Conservation (phyloP, 2,113 vertebrate species). For the Hyla sarda region DNA sequence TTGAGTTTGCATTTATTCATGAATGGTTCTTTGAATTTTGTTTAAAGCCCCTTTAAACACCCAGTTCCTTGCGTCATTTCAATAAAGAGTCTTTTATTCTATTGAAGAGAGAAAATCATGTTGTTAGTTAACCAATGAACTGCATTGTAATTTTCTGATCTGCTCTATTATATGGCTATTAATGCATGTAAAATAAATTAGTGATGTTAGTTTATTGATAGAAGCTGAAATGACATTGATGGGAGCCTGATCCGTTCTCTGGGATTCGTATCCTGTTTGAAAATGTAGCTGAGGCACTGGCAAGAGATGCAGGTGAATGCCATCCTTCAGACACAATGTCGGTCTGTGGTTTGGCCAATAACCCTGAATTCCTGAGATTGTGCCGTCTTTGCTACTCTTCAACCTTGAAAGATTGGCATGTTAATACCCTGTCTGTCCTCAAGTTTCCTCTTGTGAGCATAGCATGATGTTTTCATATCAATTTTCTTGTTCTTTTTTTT, state of each 20-base stretch:
- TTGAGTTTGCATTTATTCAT: no score
- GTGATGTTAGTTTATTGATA: background rate
- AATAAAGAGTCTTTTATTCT: background rate
- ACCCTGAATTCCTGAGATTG: slow-evolving; percentile 60
- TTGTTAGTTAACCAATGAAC: background rate
- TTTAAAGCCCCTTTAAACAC: background rate
- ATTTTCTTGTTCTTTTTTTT: slow-evolving; percentile 35
- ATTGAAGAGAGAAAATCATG: background rate
- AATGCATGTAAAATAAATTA: background rate
- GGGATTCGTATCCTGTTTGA: background rate
- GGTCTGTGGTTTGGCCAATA: slow-evolving; percentile 56
- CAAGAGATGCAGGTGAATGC: slow-evolving; percentile 53
- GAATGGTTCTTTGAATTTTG: no score
- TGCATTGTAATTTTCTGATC: background rate
- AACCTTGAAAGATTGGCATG: slow-evolving; percentile 59
- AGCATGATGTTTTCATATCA: slow-evolving; percentile 34
- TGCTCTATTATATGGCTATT: background rate
- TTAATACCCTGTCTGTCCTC: slow-evolving; percentile 58
- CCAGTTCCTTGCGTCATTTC: no score
- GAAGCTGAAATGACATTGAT: background rate
- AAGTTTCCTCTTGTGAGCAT: slow-evolving; percentile 34
- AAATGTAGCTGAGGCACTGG: slow-evolving; percentile 30
- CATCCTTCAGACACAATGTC: slow-evolving; percentile 57
- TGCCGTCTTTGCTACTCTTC: slow-evolving; percentile 54
- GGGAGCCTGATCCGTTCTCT: background rate